Evolutionary conservation across 2,113 vertebrate species (phyloP).

Genomic region (Herpailurus yagouaroundi): DNA sequence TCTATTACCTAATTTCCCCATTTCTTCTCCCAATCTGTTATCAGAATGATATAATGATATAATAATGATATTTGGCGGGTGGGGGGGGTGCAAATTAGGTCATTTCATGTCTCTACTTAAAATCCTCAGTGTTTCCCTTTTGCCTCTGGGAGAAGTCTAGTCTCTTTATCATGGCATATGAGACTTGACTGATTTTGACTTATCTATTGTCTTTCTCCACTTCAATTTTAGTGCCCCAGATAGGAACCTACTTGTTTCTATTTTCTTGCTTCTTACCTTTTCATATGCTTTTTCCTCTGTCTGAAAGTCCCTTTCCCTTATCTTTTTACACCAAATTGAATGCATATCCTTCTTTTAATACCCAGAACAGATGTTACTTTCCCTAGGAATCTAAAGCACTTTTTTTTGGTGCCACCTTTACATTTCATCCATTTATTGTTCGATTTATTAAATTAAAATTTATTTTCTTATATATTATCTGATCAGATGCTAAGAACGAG

Average conservation of each 20-base stretch:
- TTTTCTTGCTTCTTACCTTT: neutral
- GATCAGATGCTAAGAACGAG: neutral
- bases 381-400: neutral
- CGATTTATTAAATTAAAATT: neutral
- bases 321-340: neutral
- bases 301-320: neutral
- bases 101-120: neutral
- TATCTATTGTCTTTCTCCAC: neutral
- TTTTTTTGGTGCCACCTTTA: neutral
- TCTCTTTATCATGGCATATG: neutral
- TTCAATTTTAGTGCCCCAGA: neutral
- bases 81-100: neutral
- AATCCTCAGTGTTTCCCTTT: neutral
- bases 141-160: neutral
- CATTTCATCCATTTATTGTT: neutral
- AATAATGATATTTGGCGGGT: neutral
- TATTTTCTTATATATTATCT: conserved; percentile 25
- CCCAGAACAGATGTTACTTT: neutral
- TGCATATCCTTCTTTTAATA: neutral
- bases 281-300: neutral
- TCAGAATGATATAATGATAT: neutral
- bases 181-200: neutral
- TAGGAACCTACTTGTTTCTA: neutral
- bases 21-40: neutral
- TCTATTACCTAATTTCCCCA: neutral